Conservation (phyloP, 2,888 invertebrate genomes). For the Aphrophora alni region DNA sequence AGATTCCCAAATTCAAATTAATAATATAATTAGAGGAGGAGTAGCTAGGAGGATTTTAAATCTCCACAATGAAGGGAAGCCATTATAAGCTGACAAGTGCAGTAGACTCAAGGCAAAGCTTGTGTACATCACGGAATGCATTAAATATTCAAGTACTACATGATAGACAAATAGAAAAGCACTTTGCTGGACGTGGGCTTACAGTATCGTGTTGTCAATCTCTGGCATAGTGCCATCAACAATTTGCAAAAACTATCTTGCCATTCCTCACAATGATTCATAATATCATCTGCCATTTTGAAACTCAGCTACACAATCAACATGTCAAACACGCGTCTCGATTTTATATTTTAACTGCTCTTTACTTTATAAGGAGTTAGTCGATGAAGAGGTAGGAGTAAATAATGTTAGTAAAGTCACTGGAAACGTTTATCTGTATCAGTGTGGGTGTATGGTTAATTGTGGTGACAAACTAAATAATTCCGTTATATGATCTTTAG, state of each 20-base stretch:
- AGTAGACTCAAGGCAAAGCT: background rate
- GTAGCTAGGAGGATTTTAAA: no score
- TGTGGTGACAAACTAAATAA: no score
- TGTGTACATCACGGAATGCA: background rate
- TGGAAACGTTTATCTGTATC: no score
- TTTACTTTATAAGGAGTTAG: background rate
- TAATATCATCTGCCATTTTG: background rate
- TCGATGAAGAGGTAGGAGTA: no score
- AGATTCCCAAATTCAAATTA: no score
- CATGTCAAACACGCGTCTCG: no score
- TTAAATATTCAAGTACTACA: background rate
- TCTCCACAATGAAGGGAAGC: no score
- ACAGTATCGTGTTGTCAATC: background rate
- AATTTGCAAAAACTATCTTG: background rate
- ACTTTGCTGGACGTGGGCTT: background rate
- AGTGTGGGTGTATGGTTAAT: no score
- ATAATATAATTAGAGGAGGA: no score
- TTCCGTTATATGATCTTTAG: no score
- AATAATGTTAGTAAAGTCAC: no score
- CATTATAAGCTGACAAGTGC: background rate
- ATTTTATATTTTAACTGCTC: background rate
- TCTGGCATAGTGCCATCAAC: background rate
- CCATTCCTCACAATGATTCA: background rate
- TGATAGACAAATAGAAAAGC: background rate
- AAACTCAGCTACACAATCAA: background rate